Percentiles rank a stretch among this genome's conserved stretches.
Conservation (phyloP, 2,888 invertebrate species). For the Trachelus iudaicus region DNA sequence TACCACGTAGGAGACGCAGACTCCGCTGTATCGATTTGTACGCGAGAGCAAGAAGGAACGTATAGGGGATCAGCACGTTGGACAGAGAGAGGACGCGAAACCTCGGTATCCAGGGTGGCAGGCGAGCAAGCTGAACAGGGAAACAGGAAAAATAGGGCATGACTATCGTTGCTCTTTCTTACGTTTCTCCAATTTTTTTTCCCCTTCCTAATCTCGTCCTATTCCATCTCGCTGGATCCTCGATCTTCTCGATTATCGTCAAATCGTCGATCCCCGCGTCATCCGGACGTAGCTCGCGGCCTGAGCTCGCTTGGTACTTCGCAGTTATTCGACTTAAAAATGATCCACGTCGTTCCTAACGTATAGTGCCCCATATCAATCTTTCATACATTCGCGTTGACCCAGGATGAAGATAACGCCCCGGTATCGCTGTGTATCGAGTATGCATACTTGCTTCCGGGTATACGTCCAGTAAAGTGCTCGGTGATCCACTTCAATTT, state of each 20-base stretch:
- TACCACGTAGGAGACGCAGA: slow-evolving; percentile 56
- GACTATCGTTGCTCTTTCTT: neutral
- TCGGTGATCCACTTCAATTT: too few species aligned
- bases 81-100: slow-evolving; percentile 5
- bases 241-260: neutral
- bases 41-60: slow-evolving; percentile 24
- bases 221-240: neutral
- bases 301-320: too few species aligned
- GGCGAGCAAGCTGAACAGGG: neutral
- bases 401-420: too few species aligned
- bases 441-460: too few species aligned
- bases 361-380: too few species aligned
- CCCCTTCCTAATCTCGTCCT: neutral
- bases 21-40: slow-evolving; percentile 63
- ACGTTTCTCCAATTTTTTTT: neutral
- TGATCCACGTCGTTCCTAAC: neutral
- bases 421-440: too few species aligned
- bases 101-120: slow-evolving; percentile 11
- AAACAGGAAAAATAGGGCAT: neutral
- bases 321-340: neutral
- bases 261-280: neutral
- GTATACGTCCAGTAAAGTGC: too few species aligned
- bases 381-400: too few species aligned
- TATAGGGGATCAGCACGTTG: slow-evolving; percentile 19
- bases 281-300: too few species aligned